A percentile compares a stretch with the other conserved stretches of the same genome.
Conservation (phyloP, 2,888 invertebrate species). For the Lymantria monacha region DNA sequence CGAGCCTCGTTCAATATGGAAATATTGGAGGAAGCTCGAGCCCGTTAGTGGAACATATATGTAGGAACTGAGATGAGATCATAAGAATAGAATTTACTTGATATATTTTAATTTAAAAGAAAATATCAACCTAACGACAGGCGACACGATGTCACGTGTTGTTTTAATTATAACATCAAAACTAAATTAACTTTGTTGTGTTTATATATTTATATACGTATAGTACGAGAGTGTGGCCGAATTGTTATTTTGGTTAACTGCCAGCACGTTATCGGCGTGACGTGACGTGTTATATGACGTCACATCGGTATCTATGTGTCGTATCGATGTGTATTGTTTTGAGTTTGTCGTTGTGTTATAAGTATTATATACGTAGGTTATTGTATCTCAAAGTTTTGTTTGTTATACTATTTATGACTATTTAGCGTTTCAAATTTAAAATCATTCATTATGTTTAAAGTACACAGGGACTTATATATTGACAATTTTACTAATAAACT, state of each 20-base stretch:
- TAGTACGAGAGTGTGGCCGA: neutral
- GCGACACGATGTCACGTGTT: neutral
- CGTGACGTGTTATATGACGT: conserved; percentile 7
- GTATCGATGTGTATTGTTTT: conserved; percentile 4
- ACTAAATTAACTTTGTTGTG: conserved; percentile 1
- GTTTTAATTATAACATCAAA: neutral
- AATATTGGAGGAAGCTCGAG: no score
- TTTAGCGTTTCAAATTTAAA: no score
- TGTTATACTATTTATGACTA: no score
- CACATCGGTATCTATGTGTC: neutral
- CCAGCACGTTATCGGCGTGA: conserved; percentile 17
- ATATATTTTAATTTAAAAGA: no score
- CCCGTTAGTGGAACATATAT: no score
- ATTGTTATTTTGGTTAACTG: conserved; percentile 12
- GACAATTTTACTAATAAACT: no score
- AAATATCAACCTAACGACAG: no score
- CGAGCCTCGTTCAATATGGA: no score
- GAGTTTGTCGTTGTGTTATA: neutral
- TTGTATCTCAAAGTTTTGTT: neutral
- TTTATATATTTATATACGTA: neutral
- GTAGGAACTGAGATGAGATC: no score
- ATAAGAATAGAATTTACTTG: no score
- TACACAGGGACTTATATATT: no score
- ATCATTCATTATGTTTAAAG: no score
- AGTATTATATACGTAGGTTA: neutral